phyloP scores from a whole-genome alignment of 2,113 vertebrate genomes.

The Lynx canadensis region DNA sequence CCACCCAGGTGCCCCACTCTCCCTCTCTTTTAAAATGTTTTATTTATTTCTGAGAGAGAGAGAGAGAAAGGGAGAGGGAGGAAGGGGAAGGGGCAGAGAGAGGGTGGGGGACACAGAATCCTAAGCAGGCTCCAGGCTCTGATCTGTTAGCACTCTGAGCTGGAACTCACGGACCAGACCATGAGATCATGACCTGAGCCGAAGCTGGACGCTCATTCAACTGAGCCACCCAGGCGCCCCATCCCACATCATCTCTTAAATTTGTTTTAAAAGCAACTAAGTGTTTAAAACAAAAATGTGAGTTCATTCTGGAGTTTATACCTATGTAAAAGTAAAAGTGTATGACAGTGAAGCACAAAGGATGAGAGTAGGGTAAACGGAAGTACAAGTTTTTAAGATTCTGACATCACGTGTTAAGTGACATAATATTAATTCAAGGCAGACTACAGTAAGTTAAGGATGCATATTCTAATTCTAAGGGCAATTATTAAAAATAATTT shows the following conservation, averaged over 20 bases:
- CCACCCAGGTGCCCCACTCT: no score
- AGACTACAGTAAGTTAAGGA: background rate
- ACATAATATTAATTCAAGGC: background rate
- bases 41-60: no score
- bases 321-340: background rate
- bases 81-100: no score
- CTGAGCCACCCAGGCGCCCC: no score
- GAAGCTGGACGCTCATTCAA: no score
- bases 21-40: no score
- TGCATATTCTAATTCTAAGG: background rate
- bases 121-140: no score
- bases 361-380: background rate
- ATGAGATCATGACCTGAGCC: no score
- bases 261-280: constrained; percentile 1
- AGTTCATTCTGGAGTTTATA: background rate
- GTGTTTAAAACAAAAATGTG: background rate
- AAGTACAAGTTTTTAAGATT: background rate
- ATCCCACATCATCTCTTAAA: background rate
- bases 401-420: background rate
- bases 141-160: no score
- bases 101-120: no score
- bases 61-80: no score
- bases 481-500: background rate
- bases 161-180: no score
- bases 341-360: background rate